phyloP scores from a whole-genome alignment of 1,140 invertebrate species.

The Cydia strobilella region DNA sequence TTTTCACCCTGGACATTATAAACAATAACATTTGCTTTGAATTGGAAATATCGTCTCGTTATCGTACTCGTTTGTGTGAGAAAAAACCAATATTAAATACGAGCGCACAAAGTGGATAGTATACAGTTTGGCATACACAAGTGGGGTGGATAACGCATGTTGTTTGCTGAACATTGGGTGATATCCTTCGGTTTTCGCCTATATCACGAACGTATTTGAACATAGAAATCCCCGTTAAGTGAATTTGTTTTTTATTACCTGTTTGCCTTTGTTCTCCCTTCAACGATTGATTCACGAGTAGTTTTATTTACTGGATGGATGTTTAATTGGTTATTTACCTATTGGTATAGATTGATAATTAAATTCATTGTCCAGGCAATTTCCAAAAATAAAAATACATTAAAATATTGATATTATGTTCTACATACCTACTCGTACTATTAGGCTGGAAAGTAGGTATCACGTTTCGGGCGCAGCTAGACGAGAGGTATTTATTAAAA shows the following conservation, averaged over 20 bases:
- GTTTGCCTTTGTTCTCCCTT: background rate
- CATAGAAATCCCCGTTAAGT: conserved; percentile 19
- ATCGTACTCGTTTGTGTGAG: background rate
- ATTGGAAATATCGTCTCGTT: conserved; percentile 5
- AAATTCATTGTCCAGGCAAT: too few relatives aligned
- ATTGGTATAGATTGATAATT: too few relatives aligned
- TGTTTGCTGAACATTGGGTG: conserved; percentile 22
- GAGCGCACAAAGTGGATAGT: conserved; percentile 15
- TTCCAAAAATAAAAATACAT: too few relatives aligned
- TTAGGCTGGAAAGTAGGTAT: too few relatives aligned
- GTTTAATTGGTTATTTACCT: background rate
- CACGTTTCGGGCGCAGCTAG: too few relatives aligned
- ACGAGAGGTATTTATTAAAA: too few relatives aligned
- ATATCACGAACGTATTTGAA: conserved; percentile 25
- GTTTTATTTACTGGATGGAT: background rate
- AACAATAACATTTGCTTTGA: background rate
- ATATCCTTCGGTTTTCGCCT: conserved; percentile 29
- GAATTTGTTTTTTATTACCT: conserved; percentile 24
- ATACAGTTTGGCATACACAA: conserved; percentile 29
- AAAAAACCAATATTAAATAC: background rate
- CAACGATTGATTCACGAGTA: background rate
- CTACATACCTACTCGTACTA: too few relatives aligned
- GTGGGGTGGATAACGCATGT: conserved; percentile 27
- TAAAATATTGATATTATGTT: too few relatives aligned
- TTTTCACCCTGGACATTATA: too few relatives aligned